phyloP scores from a whole-genome alignment of 2,888 invertebrate species.

The Nymphalis polychloros region DNA sequence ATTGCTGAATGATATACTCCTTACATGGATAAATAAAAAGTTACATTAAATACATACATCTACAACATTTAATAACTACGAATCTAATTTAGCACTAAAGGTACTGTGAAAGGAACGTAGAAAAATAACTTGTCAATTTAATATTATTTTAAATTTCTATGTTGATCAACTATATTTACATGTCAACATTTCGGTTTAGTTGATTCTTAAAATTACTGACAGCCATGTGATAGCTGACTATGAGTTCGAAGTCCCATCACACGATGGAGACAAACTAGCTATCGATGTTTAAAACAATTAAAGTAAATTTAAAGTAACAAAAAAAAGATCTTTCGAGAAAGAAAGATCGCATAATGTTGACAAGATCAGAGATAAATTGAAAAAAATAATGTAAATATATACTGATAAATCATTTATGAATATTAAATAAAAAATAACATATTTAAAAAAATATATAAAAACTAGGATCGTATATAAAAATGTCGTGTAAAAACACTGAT shows the following conservation, averaged over 20 bases:
- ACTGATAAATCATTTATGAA: background rate
- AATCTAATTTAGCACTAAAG: conserved; percentile 52
- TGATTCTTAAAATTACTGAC: conserved; percentile 80
- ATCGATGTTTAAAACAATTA: conserved; percentile 42
- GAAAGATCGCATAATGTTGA: background rate
- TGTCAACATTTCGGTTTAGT: conserved; percentile 77
- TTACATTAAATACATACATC: conserved; percentile 42
- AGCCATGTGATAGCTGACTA: conserved; percentile 82
- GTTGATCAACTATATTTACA: conserved; percentile 81
- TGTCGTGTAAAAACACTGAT: background rate
- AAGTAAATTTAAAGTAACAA: conserved; percentile 14
- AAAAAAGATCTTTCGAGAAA: no score
- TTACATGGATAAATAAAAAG: conserved; percentile 46
- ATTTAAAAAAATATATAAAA: background rate
- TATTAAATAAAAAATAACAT: no score
- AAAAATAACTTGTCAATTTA: conserved; percentile 80
- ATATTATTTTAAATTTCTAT: conserved; percentile 76
- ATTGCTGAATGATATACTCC: conserved; percentile 53
- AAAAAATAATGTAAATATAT: background rate
- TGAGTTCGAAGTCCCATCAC: conserved; percentile 71
- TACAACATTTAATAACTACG: conserved; percentile 44
- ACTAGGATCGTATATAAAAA: background rate
- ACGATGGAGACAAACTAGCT: conserved; percentile 73
- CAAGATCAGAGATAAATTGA: background rate
- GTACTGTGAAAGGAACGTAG: conserved; percentile 75